phyloP scores from a whole-genome alignment of 2,888 invertebrate species.

The Agonopterix heracliana region DNA sequence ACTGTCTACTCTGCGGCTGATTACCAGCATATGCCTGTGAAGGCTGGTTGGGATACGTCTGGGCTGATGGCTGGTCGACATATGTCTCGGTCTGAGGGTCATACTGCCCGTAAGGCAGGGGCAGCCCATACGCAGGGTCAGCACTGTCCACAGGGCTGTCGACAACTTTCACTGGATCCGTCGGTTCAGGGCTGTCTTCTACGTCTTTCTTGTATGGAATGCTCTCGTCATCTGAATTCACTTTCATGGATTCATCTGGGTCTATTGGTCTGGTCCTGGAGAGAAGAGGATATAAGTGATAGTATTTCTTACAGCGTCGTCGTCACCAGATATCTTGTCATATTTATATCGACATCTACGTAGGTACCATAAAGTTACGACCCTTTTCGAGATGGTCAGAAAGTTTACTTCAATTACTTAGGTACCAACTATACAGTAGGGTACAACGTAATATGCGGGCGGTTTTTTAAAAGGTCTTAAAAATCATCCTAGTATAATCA shows the following conservation, averaged over 20 bases:
- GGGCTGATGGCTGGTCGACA: not conserved
- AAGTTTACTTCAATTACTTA: too few species aligned
- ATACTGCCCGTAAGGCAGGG: constrained; percentile 9
- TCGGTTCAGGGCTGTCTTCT: constrained; percentile 59
- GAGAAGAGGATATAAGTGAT: not conserved
- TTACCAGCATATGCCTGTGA: not conserved
- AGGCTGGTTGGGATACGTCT: not conserved
- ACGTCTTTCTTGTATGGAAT: constrained; percentile 67
- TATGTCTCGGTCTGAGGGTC: not conserved
- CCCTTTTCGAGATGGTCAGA: too few species aligned
- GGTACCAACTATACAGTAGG: too few species aligned
- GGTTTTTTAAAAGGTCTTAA: too few species aligned
- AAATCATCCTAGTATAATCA: too few species aligned
- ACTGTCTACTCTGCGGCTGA: constrained; percentile 32
- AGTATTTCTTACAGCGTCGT: not conserved
- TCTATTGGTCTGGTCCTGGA: constrained; percentile 51
- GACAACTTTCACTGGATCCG: constrained; percentile 44
- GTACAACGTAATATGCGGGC: too few species aligned
- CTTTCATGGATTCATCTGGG: constrained; percentile 60
- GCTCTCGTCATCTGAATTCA: constrained; percentile 54
- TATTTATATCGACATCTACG: not conserved
- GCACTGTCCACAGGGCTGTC: constrained; percentile 28
- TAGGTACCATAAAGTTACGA: too few species aligned
- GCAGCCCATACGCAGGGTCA: constrained; percentile 16
- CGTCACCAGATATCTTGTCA: not conserved